Conservation (phyloP, 1,140 invertebrate species). For the Bactericera cockerelli region DNA sequence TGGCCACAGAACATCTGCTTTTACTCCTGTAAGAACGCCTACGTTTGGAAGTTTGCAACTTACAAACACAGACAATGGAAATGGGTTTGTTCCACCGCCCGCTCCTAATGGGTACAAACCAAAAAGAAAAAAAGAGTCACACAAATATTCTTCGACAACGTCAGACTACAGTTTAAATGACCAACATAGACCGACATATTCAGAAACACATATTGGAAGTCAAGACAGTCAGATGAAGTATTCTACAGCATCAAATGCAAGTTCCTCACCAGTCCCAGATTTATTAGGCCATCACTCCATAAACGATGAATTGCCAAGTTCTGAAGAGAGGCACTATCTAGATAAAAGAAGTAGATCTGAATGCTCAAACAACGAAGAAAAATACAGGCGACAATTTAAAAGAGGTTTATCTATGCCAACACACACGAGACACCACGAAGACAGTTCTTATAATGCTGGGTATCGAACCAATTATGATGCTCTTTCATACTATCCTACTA, state of each 20-base stretch:
- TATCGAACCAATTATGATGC: conserved; percentile 53
- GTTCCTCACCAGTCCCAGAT: conserved; percentile 38
- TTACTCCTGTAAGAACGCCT: conserved; percentile 32
- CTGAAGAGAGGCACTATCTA: not conserved
- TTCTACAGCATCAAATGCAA: conserved; percentile 45
- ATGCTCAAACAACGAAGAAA: conserved; percentile 6
- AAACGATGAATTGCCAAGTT: not conserved
- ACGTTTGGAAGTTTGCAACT: conserved; percentile 20
- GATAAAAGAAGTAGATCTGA: conserved; percentile 26
- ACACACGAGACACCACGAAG: conserved; percentile 37
- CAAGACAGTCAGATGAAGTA: conserved; percentile 50
- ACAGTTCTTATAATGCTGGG: conserved; percentile 44
- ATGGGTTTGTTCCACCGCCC: conserved; percentile 33
- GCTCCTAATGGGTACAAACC: conserved; percentile 31
- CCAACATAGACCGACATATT: conserved; percentile 53
- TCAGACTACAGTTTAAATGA: no score
- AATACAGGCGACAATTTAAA: conserved; percentile 18
- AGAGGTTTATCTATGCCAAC: conserved; percentile 28
- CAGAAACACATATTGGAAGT: conserved; percentile 50
- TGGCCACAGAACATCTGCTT: conserved; percentile 32
- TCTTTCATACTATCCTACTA: conserved; percentile 56
- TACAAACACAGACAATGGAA: conserved; percentile 21
- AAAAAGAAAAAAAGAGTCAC: conserved; percentile 25
- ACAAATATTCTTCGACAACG: not conserved
- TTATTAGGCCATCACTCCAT: conserved; percentile 44